Base-by-base conservation (phyloP, 2,113 vertebrate species). In the Menidia beryllina region DNA sequence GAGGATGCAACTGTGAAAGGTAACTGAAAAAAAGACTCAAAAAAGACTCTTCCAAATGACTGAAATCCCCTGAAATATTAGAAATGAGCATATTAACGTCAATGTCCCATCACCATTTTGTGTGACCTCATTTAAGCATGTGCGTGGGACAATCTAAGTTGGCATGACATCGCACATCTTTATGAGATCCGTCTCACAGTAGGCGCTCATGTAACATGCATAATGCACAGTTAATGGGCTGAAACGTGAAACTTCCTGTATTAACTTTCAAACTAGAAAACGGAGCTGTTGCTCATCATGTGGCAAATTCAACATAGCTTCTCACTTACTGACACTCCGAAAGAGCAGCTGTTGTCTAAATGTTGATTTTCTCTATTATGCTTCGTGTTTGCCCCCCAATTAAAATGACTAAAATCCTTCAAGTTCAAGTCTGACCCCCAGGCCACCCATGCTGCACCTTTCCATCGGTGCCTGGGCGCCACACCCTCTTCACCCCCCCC, bases 381-480 rank as follows among this genome's bases (percentile, higher is more conserved):
- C n/a, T 24, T 38, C 1, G 23, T 39, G 5, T 56, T 11, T 19
- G 39, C 10, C 7, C 36, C 7, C 39, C 7, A 7, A n/a, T 41
- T 60, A 38, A 49, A n/a, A 64, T 14, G 48, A 26, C 39, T 12
- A 6, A 68, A 61, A 62, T 23, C 10, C n/a, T 27, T n/a, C 72
- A 72, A 67, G 68, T 69, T 76, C 20, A 72, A 66, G 53, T 66
- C 41, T 74, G 70, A 75, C 51, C 64, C 41, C 23, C 0, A 53
- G 70, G 71, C 85, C 85, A 88, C 85, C 80, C 79, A 88, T 61
- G 61, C 73, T 70, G 72, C 61, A 69, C 79, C 48, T 65, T 11
- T 9, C 56, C 45, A 23, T 27, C 25, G 17, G 43, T 77, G 71
- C 65, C 14, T 41, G 73, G 77, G 55, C 73, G 75, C 86, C 85